These are phyloP conservation scores for Euphydryas editha DNA, from an alignment of 2,888 invertebrate species.

Conservation along the genomic window DNA sequence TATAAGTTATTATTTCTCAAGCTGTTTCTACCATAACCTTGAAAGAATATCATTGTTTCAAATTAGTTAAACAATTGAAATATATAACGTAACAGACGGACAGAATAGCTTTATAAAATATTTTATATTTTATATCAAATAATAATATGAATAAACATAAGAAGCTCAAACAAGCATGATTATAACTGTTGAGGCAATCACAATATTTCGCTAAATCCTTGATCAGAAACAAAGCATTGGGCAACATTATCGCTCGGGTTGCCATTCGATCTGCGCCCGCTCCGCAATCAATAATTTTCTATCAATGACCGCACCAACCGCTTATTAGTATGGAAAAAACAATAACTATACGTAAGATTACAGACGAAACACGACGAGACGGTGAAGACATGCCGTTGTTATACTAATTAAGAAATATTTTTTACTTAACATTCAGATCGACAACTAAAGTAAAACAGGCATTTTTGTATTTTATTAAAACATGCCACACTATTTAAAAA, in stretches of 20 bases:
- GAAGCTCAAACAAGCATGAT: conserved; percentile 3
- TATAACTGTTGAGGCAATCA: conserved; percentile 6
- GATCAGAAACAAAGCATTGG: conserved; percentile 35
- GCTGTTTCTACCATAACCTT: too few species aligned
- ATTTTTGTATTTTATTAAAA: neutral
- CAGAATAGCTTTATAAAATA: too few species aligned
- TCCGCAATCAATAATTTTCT: conserved; percentile 76
- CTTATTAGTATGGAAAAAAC: conserved; percentile 78
- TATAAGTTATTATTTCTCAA: too few species aligned
- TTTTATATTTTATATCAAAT: too few species aligned
- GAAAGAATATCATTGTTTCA: too few species aligned
- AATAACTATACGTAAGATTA: conserved; percentile 75
- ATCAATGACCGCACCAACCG: conserved; percentile 73
- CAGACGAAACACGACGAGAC: conserved; percentile 46
- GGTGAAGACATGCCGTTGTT: conserved; percentile 52
- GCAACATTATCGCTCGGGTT: conserved; percentile 47
- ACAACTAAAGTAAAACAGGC: neutral
- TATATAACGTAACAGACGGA: too few species aligned
- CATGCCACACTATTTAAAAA: neutral
- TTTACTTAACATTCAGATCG: neutral
- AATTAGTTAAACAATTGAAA: too few species aligned
- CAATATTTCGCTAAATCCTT: conserved; percentile 17
- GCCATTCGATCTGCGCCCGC: conserved; percentile 45
- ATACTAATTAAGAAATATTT: conserved; percentile 8
- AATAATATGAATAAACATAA: neutral